phyloP scores from a whole-genome alignment of 2,113 vertebrate species.

The Apteryx mantelli region DNA sequence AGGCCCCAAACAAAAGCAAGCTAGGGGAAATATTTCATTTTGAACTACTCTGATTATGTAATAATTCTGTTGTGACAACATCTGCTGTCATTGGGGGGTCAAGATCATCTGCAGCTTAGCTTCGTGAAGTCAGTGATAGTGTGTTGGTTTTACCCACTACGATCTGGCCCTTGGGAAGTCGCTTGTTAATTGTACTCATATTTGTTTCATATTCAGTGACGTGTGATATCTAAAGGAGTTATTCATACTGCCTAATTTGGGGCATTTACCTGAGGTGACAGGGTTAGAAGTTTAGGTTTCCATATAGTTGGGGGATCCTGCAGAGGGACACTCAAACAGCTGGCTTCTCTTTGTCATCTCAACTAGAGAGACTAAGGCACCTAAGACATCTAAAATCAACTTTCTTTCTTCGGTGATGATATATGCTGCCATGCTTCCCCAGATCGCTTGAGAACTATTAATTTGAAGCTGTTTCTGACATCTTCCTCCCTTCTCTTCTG shows the following conservation, averaged over 20 bases:
- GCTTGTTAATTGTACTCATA: background rate
- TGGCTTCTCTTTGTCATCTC: background rate
- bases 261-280: background rate
- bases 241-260: background rate
- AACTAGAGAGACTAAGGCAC: background rate
- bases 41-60: background rate
- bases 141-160: background rate
- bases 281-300: background rate
- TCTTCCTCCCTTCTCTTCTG: background rate
- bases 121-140: background rate
- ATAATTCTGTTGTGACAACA: background rate
- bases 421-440: background rate
- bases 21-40: background rate
- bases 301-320: background rate
- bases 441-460: background rate
- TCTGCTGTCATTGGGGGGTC: background rate
- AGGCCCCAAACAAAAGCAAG: conserved; percentile 29
- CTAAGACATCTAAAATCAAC: background rate
- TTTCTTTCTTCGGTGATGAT: background rate
- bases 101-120: background rate
- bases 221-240: background rate
- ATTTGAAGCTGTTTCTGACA: background rate
- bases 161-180: background rate
- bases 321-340: background rate
- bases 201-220: background rate